Evolutionary conservation across 1,140 invertebrate species (phyloP), one percentile per base, ranked within the genome.

Genomic region (Drosophila tsacasi): DNA sequence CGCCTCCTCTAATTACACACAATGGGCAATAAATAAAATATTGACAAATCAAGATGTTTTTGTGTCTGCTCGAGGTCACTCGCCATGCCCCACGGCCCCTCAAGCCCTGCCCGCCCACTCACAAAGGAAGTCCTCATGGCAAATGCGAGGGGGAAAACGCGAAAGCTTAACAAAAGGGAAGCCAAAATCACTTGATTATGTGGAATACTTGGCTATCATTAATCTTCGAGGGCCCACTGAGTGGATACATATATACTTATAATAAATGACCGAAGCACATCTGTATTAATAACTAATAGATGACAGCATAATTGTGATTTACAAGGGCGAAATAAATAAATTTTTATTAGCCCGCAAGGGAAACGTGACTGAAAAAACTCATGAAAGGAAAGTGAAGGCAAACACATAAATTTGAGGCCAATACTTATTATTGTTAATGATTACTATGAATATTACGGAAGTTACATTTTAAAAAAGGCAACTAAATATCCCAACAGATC

Each of bases 31-130:
- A 87, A 87, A 87, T 87, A 89, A 89, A 74, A 81, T 83, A 87
- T 87, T 89, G 84, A 87, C 80, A 89, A 89, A 87, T 87, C 81
- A 87, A 87, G 84, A 87, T 89, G 83, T 87, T 87, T 85, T 78
- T 83, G 75, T 83, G 81, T 75, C 71, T 68, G 63, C 67, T 55
- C 49, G 55, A 39, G 54, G 78, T 64, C 71, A 47, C 57, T 77
- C 40, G 27, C 50, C 50, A 10, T 4, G 50, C 46, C 54, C 61
- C 39, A 59, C 30, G 60, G 49, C 61, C 49, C 25, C 49, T 2
- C 50, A 39, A 63, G 37, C 25, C 5, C 44, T 19, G 25, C 21
- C 61, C 67, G 55, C 81, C 67, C 73, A 57, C 67, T 37, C 21
- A 35, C 59, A 37, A 44, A 25, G 44, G 39, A 63, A 73, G 58